These are phyloP conservation scores for Engystomops pustulosus DNA, from an alignment of 2,113 vertebrate species.

Conservation along the genomic window DNA sequence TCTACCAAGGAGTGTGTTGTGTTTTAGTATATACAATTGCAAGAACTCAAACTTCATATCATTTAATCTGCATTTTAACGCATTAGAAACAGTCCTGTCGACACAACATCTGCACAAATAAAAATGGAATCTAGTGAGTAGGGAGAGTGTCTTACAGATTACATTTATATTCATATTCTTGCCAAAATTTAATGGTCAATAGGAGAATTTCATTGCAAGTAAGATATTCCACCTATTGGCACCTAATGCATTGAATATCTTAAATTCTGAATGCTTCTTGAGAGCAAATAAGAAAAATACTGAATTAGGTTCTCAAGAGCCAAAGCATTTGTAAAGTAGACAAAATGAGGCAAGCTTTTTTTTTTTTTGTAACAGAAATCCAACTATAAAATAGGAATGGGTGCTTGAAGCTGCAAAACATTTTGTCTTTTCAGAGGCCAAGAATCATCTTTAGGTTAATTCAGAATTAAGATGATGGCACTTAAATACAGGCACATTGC, in stretches of 20 bases:
- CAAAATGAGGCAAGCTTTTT: not conserved
- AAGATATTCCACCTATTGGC: not conserved
- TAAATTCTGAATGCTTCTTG: not conserved
- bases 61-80: not conserved
- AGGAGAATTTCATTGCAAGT: not conserved
- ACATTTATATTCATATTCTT: not conserved
- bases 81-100: not conserved
- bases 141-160: not conserved
- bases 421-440: not conserved
- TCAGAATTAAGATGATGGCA: slow-evolving; percentile 10
- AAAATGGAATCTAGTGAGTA: not conserved
- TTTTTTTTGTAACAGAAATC: slow-evolving; percentile 38
- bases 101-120: not conserved
- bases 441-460: not conserved
- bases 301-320: not conserved
- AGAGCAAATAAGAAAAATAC: slow-evolving; percentile 10
- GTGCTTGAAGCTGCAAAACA: not conserved
- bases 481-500: slow-evolving; percentile 21
- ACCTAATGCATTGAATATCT: not conserved
- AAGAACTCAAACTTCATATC: not conserved
- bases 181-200: not conserved
- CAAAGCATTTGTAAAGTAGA: not conserved
- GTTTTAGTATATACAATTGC: not conserved
- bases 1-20: no score
- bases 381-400: not conserved